phyloP scores from a whole-genome alignment of 2,113 vertebrate species.

The Microtus richardsoni region DNA sequence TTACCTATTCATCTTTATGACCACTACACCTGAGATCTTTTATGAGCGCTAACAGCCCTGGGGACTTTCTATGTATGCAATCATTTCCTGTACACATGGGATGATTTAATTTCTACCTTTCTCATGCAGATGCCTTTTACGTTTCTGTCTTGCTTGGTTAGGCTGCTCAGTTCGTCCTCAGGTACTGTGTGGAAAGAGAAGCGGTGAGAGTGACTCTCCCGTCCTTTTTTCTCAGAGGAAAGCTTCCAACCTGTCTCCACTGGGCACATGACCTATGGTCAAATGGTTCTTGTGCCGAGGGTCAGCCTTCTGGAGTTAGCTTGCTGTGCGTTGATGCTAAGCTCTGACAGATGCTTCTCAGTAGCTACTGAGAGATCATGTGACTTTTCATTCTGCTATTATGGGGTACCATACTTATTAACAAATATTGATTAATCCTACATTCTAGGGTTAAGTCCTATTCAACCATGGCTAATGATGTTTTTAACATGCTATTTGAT shows the following conservation, averaged over 20 bases:
- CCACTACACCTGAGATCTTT: neutral
- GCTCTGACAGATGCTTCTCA: neutral
- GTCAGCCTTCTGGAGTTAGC: neutral
- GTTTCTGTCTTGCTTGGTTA: neutral
- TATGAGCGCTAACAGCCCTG: neutral
- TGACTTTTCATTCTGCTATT: neutral
- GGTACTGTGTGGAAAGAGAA: neutral
- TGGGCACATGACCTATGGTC: neutral
- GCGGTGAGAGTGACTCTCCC: too few species aligned
- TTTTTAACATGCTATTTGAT: neutral
- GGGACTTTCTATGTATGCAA: neutral
- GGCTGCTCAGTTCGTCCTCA: neutral
- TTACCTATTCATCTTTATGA: neutral
- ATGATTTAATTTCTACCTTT: neutral
- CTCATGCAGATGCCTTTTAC: neutral
- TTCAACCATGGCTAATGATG: neutral
- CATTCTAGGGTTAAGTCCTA: neutral
- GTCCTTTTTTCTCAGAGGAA: neutral
- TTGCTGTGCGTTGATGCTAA: neutral
- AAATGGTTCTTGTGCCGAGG: neutral
- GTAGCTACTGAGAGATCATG: neutral
- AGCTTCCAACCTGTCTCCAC: neutral
- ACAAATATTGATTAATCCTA: neutral
- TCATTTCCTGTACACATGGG: neutral
- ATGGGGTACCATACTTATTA: neutral